phyloP scores from a whole-genome alignment of 2,113 vertebrate genomes.

The Melanerpes aurifrons region DNA sequence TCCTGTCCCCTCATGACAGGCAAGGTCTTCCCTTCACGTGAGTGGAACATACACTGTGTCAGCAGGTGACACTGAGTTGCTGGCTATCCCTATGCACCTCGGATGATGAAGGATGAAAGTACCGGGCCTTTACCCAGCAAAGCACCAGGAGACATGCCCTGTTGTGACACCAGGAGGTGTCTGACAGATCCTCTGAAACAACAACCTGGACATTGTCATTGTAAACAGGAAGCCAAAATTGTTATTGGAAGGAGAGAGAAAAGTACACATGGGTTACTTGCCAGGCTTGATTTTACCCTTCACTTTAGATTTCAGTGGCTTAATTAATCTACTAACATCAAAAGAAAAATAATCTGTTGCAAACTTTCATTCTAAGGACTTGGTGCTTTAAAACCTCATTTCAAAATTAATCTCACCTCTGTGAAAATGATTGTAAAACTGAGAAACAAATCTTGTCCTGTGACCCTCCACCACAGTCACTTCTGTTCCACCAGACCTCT shows the following conservation, averaged over 20 bases:
- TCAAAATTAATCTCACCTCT: neutral
- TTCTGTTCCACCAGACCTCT: neutral
- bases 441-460: neutral
- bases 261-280: neutral
- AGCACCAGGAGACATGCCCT: accelerated
- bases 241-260: neutral
- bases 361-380: neutral
- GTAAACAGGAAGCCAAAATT: neutral
- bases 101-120: accelerated
- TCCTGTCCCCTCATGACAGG: accelerated
- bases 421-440: neutral
- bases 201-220: neutral
- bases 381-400: slow-evolving; percentile 34
- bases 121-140: neutral
- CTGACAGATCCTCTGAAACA: neutral
- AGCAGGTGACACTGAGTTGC: neutral
- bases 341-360: slow-evolving; percentile 34
- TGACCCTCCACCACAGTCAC: neutral
- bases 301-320: neutral
- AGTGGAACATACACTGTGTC: neutral
- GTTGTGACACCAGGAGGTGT: accelerated
- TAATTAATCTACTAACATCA: slow-evolving; percentile 27
- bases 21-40: accelerated
- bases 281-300: neutral
- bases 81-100: neutral